These are phyloP conservation scores for Rynchops niger DNA, from an alignment of 2,113 vertebrate genomes.

Conservation along the genomic window DNA sequence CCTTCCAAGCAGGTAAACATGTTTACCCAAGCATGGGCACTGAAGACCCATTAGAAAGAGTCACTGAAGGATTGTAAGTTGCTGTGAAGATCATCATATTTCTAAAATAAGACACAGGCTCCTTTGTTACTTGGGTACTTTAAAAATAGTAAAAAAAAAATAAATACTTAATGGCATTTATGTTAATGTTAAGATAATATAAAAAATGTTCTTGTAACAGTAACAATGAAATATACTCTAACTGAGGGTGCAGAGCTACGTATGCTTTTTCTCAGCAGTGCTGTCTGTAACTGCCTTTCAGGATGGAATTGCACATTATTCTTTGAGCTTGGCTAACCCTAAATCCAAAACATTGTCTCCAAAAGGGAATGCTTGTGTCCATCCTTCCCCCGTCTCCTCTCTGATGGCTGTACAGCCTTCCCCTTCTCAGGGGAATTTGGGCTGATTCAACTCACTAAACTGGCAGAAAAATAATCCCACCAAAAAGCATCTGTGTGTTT, in stretches of 20 bases:
- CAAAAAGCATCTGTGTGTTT: background rate
- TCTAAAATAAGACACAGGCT: background rate
- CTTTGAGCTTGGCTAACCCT: background rate
- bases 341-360: background rate
- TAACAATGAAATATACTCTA: background rate
- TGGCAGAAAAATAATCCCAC: background rate
- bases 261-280: background rate
- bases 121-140: background rate
- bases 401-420: background rate
- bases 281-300: background rate
- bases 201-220: background rate
- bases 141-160: background rate
- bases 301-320: background rate
- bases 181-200: background rate
- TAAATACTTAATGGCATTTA: background rate
- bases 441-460: background rate
- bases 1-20: background rate
- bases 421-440: background rate
- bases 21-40: background rate
- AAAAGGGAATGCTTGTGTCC: background rate
- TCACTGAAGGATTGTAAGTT: background rate
- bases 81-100: background rate
- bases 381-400: background rate
- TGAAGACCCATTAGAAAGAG: background rate
- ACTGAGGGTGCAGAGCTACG: background rate